Evolutionary conservation across 2,113 vertebrate species (phyloP).

Genomic region (Rhinolophus ferrumequinum): DNA sequence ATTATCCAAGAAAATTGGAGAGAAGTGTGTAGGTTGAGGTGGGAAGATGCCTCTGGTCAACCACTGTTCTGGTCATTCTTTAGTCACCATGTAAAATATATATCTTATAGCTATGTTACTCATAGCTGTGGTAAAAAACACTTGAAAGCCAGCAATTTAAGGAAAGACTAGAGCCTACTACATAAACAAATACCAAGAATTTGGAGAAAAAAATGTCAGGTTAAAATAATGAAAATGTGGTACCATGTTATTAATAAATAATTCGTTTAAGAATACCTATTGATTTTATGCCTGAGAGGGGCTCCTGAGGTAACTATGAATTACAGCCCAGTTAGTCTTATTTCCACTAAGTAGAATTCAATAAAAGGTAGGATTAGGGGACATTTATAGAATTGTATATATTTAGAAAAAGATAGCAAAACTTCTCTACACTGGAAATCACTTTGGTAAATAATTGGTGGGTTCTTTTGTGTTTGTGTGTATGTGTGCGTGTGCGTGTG

Average conservation of each 20-base stretch:
- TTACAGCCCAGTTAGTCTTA: not conserved
- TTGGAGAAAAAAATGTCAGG: not conserved
- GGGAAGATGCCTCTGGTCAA: not conserved
- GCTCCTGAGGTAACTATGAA: not conserved
- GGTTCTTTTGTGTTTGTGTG: not conserved
- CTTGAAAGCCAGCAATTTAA: not conserved
- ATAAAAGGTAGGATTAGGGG: not conserved
- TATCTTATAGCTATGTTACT: not conserved
- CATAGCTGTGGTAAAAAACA: not conserved
- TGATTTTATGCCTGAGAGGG: not conserved
- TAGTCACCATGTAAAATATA: not conserved
- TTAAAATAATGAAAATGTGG: not conserved
- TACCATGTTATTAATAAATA: not conserved
- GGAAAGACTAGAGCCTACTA: not conserved
- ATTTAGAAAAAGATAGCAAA: not conserved
- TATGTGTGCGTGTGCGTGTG: no score
- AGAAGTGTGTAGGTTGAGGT: not conserved
- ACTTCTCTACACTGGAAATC: not conserved
- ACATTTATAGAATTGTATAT: not conserved
- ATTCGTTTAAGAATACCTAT: not conserved
- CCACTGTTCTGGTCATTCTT: not conserved
- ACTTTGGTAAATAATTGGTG: not conserved
- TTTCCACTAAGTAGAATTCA: not conserved
- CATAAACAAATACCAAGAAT: not conserved
- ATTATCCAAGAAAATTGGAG: not conserved